These are phyloP conservation scores for Sitta europaea DNA, from an alignment of 2,113 vertebrate species.

Conservation along the genomic window DNA sequence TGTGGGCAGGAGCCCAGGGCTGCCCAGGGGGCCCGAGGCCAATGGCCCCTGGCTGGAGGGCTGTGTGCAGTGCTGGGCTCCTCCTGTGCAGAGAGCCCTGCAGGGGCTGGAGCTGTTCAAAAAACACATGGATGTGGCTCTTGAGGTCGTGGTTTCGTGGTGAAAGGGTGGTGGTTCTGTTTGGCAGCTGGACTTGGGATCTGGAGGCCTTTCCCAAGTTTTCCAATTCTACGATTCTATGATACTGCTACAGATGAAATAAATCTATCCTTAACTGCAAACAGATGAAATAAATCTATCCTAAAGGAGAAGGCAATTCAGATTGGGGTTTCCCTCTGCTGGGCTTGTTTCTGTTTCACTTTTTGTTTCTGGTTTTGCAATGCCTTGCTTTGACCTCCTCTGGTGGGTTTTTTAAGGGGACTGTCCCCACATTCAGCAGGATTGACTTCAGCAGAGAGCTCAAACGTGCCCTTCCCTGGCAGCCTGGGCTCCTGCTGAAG, in stretches of 20 bases:
- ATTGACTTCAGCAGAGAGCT: not conserved
- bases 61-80: not conserved
- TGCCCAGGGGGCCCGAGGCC: not conserved
- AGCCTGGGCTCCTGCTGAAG: not conserved
- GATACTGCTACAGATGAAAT: not conserved
- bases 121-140: too few species aligned
- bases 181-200: not conserved
- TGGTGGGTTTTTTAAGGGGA: not conserved
- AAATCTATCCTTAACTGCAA: not conserved
- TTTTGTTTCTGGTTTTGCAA: not conserved
- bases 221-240: accelerated
- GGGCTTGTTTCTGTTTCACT: not conserved
- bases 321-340: not conserved
- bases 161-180: not conserved
- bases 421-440: not conserved
- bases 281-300: not conserved
- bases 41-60: not conserved
- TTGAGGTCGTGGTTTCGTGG: accelerated
- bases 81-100: not conserved
- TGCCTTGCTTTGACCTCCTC: not conserved
- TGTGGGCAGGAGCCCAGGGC: not conserved
- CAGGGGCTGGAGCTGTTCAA: not conserved
- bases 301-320: not conserved
- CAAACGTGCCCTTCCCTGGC: not conserved
- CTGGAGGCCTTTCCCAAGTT: not conserved